A percentile compares a stretch with the other conserved stretches of the same genome.
phyloP scores from a whole-genome alignment of 2,888 invertebrate genomes.

The Synanthedon tipuliformis region DNA sequence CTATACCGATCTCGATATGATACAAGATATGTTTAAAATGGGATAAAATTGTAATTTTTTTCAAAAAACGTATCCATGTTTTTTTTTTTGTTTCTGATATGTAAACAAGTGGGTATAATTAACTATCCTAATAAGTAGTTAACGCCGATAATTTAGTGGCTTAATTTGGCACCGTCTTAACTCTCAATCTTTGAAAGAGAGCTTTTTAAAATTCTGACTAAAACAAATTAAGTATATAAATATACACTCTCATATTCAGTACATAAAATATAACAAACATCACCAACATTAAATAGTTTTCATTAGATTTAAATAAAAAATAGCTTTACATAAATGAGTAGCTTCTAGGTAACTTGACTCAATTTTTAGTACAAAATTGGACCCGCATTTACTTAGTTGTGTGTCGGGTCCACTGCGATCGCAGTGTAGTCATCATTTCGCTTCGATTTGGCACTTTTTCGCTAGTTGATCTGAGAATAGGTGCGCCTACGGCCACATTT shows the following conservation, averaged over 20 bases:
- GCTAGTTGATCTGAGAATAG: constrained; percentile 83
- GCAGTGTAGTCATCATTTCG: constrained; percentile 85
- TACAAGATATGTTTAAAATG: constrained; percentile 32
- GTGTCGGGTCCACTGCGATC: constrained; percentile 87
- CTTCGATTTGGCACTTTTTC: constrained; percentile 88
- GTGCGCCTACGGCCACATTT: constrained; percentile 69
- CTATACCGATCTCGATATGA: constrained; percentile 38
- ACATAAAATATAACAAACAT: too few relatives aligned
- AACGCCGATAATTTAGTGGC: constrained; percentile 14
- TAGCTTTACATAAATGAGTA: constrained; percentile 14
- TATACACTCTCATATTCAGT: constrained; percentile 4
- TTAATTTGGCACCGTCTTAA: constrained; percentile 32
- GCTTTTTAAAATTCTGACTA: constrained; percentile 10
- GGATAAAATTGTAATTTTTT: constrained; percentile 2
- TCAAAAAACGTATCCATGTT: constrained; percentile 3
- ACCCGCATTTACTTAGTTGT: constrained; percentile 77
- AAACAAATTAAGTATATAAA: not conserved
- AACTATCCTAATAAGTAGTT: constrained; percentile 14
- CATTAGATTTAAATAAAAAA: constrained; percentile 3
- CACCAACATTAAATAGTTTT: constrained; percentile 11
- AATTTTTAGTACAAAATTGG: constrained; percentile 7
- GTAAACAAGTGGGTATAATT: constrained; percentile 19
- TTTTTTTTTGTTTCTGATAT: constrained; percentile 17
- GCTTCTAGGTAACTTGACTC: constrained; percentile 30
- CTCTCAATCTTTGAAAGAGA: constrained; percentile 20